Evolutionary conservation across 2,113 vertebrate genomes (phyloP), one percentile per base, ranked within the genome.

Genomic region (Orientallactaga bullata): DNA sequence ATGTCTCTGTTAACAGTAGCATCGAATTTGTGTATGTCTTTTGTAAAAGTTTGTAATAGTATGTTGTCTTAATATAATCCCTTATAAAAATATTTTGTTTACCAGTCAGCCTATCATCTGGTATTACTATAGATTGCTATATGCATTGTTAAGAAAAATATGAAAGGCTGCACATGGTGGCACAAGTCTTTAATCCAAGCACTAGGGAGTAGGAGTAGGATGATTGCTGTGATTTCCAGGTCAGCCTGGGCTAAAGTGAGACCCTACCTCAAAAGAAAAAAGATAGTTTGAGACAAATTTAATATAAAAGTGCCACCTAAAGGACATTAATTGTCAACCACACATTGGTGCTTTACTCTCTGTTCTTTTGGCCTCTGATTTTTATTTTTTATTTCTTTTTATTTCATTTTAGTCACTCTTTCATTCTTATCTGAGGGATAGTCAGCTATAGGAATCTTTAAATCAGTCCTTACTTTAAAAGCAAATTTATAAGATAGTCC

Each of bases 21-120:
- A 55, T 95, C 28, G 89, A 80, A 39, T 89, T 55, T 77, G 15
- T n/a, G 47, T 60, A 63, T 23, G 93, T 97, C 42, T 68, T 82
- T 92, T 77, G n/a, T 65, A 85, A 93, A 37, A 21, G n/a, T 95
- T 84, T 95, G 39, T 30, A n/a, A 39, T 58, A 73, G 30, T 80
- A 23, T 74, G 3, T 73, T 83, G 20, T 87, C 23, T 42, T 12
- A 35, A 28, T 35, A 17, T 65, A 51, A 35, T 10, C 12, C 85
- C 23, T 12, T 65, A 3, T 84, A 58, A 81, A 89, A 63, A 61
- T 80, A 42, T 9, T n/a, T 81, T 90, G 16, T 15, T 71, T 80
- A n/a, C 60, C 85, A 28, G 35, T 86, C 2, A 78, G 23, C 88
- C 90, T 76, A 69, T 66, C 20, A 32, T 79, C 92, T 66, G 42